Conservation (phyloP, 2,797 vertebrate genomes). For the Xenopus petersii region DNA sequence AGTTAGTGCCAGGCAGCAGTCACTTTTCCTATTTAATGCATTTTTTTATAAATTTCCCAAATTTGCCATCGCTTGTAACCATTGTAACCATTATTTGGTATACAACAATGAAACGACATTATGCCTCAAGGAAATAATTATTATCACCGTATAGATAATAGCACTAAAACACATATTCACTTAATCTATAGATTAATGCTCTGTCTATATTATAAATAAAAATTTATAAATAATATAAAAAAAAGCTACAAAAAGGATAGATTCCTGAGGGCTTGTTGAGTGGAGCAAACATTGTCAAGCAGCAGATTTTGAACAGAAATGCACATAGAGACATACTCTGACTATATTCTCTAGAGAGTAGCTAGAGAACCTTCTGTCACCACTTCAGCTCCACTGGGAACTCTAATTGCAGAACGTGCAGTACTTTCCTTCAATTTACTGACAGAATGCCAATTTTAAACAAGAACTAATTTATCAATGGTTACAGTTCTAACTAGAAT, state of each 20-base stretch:
- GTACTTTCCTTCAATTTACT: slow-evolving; percentile 46
- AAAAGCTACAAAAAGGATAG: not conserved
- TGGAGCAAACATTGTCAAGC: not conserved
- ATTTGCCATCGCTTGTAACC: slow-evolving; percentile 17
- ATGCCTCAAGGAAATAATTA: slow-evolving; percentile 33
- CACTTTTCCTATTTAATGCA: no score
- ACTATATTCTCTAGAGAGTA: slow-evolving; percentile 19
- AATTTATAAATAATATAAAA: not conserved
- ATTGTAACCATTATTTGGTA: slow-evolving; percentile 21
- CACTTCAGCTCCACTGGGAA: slow-evolving; percentile 46
- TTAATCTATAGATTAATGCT: not conserved
- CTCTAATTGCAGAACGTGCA: slow-evolving; percentile 51
- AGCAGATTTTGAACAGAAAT: slow-evolving; percentile 10
- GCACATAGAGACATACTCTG: not conserved
- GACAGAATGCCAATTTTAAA: slow-evolving; percentile 56
- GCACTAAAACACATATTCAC: not conserved
- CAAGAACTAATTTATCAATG: slow-evolving; percentile 56
- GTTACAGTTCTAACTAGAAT: slow-evolving; percentile 52
- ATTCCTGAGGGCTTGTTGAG: not conserved
- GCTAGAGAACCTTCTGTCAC: slow-evolving; percentile 5
- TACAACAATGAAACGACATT: slow-evolving; percentile 26
- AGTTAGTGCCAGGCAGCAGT: no score
- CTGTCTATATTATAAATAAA: not conserved
- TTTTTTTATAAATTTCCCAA: slow-evolving; percentile 9
- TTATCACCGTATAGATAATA: slow-evolving; percentile 15